Evolutionary conservation across 2,888 invertebrate species (phyloP), one percentile per base, ranked within the genome.

Genomic region (Nudaria mundana): DNA sequence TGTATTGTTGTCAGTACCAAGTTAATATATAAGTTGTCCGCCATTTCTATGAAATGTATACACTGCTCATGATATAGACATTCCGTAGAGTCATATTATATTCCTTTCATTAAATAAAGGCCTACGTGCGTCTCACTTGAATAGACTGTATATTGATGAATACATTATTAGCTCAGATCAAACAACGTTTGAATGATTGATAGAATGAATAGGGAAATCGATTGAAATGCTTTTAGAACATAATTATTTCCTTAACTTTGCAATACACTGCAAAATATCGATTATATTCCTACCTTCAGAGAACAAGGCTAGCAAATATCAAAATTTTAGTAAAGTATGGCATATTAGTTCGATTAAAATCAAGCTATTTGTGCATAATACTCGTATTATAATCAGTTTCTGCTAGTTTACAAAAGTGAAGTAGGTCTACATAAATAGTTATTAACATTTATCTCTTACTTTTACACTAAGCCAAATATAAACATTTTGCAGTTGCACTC

Each of bases 1-100:
- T 71, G 69, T 72, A 66, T 71, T 68, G 68, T 70, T 66, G 69
- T 70, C 64, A 44, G 62, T 60, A 51, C 47, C 47, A 56, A 50
- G n/a, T n/a, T 72, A 63, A 68, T 66, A 63, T 72, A 71, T 71
- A 63, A 58, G 50, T 54, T 62, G 52, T 44, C 48, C 45, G 39
- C 39, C 57, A 49, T 53, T 66, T 60, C 40, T 35, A 42, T 38
- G 5, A 38, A 59, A 63, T 66, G 65, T 64, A 66, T 70, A 66
- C 52, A 55, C 47, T 44, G 46, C 52, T 57, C 53, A 34, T 63
- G 57, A 58, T 45, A n/a, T 58, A 62, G 54, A 55, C 58, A 58
- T 55, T 45, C 44, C 52, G 35, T 42, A 22, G 11, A 44, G 16
- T 13, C 33, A 33, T n/a, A n/a, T n/a, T 30, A 11, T 10, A 7